Percentiles rank a stretch among this genome's conserved stretches.
These are phyloP conservation scores for Protonemura montana DNA, from an alignment of 2,888 invertebrate genomes.

Conservation along the genomic window DNA sequence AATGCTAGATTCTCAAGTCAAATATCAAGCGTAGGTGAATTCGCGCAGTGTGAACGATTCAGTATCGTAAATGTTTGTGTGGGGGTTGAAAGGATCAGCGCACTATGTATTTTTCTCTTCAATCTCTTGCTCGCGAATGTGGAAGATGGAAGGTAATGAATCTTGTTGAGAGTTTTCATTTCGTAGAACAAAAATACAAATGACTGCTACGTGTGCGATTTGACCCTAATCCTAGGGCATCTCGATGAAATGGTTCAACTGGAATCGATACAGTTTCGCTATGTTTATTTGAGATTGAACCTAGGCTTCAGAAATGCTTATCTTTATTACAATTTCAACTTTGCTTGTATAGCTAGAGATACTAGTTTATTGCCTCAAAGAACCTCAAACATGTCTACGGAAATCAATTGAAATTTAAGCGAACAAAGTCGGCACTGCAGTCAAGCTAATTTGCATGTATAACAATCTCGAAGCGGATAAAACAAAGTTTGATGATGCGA, in stretches of 20 bases:
- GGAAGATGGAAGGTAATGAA: neutral
- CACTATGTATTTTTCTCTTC: neutral
- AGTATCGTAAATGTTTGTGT: too few relatives aligned
- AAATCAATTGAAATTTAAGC: neutral
- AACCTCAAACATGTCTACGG: neutral
- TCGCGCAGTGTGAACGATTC: neutral
- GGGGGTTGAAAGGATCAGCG: neutral
- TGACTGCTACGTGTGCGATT: neutral
- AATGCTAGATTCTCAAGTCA: neutral
- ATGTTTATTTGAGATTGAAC: neutral
- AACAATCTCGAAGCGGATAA: neutral
- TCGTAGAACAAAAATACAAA: neutral
- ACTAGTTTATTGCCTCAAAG: neutral
- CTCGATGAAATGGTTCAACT: neutral
- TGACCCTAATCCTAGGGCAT: neutral
- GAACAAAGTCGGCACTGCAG: neutral
- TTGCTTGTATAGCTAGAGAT: neutral
- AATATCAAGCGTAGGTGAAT: neutral
- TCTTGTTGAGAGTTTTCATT: conserved; percentile 2
- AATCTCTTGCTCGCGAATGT: neutral
- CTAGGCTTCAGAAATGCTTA: neutral
- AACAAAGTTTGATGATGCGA: neutral
- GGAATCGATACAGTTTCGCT: neutral
- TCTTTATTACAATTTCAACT: neutral
- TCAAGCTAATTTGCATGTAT: neutral